Base-by-base conservation (phyloP, 2,797 vertebrate genomes). In the Xenops minutus region DNA sequence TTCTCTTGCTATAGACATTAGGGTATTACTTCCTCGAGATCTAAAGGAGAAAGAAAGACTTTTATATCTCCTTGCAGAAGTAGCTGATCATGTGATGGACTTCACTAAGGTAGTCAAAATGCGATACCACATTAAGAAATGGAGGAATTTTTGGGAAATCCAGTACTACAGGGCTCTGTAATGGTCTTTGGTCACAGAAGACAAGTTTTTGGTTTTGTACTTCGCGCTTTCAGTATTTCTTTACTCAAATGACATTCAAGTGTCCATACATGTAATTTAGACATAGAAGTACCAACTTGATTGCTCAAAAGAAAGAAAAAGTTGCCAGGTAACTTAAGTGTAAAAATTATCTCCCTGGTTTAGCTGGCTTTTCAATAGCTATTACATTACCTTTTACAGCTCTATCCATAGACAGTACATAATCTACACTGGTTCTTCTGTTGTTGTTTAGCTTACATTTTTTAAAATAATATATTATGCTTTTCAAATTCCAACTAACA, bases 121-220 rank as follows among this genome's bases (percentile, higher is more conserved):
- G 56, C 0, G 0, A 22, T 37, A 13, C 6, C 22, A 12, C 3
- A 10, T 56, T 64, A 68, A 81, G 7, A 88, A 86, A 46, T 12
- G 27, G 20, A 51, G 46, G 39, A 81, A 62, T 62, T 11, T 32
- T 48, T 75, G 11, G 17, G 27, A 81, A 79, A 72, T 74, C 12
- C 12, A 41, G 3, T 49, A 22, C 56, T 67, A 9, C 26, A 51
- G 14, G 32, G 26, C 32, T 56, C n/a, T 44, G 12, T 58, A 66
- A 15, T 52, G 29, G 32, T 55, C 32, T 29, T 69, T 6, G 24
- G 26, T 59, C 56, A 63, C 29, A 80, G 56, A 76, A 85, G 21
- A 39, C 37, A 69, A 32, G 14, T 21, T 84, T 64, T 82, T 58
- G 9, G 20, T 72, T 89, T 88, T 79, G 12, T 36, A 14, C 14